Percentiles rank a stretch among this genome's conserved stretches.
phyloP scores from a whole-genome alignment of 2,113 vertebrate species.

The Peromyscus leucopus region DNA sequence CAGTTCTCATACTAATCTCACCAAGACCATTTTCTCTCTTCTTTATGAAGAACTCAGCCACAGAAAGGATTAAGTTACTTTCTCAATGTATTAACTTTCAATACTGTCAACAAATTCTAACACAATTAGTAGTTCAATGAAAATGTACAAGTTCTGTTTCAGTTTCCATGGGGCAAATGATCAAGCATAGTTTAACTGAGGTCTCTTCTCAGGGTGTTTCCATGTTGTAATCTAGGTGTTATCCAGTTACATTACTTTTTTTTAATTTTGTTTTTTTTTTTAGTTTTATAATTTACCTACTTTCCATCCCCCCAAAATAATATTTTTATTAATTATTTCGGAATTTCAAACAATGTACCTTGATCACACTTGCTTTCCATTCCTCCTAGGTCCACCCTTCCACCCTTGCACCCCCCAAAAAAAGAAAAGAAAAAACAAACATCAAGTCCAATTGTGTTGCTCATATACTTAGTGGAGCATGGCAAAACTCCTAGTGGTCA shows the following conservation, averaged over 20 bases:
- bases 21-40: not conserved
- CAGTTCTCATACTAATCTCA: not conserved
- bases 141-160: not conserved
- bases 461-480: not conserved
- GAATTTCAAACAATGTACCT: not conserved
- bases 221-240: not conserved
- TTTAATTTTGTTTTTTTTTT: not conserved
- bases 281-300: not conserved
- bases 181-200: not conserved
- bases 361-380: not conserved
- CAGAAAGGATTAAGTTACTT: not conserved
- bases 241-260: not conserved
- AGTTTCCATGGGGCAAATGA: not conserved
- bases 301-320: not conserved
- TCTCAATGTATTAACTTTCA: constrained; percentile 8
- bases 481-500: not conserved
- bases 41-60: not conserved
- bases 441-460: not conserved
- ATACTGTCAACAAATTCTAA: not conserved
- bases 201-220: not conserved
- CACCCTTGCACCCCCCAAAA: not conserved
- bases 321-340: not conserved
- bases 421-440: not conserved
- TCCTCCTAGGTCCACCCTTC: not conserved
- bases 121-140: not conserved